Evolutionary conservation across 2,888 invertebrate species (phyloP), one percentile per base, ranked within the genome.

Genomic region (Dicyrtomina minuta): DNA sequence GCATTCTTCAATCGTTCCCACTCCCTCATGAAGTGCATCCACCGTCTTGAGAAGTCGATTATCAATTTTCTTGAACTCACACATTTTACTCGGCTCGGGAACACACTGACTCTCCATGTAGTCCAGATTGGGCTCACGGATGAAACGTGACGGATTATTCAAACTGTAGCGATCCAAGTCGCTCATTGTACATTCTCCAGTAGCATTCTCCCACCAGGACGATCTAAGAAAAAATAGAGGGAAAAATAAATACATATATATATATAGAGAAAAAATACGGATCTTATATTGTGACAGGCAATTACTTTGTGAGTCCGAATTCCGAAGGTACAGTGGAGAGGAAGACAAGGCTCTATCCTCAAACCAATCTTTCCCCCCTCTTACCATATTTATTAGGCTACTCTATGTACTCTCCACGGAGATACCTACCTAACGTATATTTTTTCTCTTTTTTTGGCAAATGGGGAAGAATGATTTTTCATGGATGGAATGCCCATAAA

Each of bases 51-150:
- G 76, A 20, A 82, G 79, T 24, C 77, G 74, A 51, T 81, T 80
- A 15, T 73, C 74, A 51, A 80, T 74, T 61, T 79, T 78, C 43
- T 79, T 79, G 72, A 82, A 82, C 71, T 82, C 81, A 70, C 82
- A 82, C 79, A 81, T 80, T 58, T 80, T 80, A 64, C 80, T 79
- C 8, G 81, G 80, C 53, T 81, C 81, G 33, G 79, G 79, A n/a
- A 81, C 81, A 73, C 83, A 84, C 76, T 83, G 82, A 41, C 81
- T 81, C 75, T 84, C 83, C 72, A 83, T 77, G 76, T 83, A 84
- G 61, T 82, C 82, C 22, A 80, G 68, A 74, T 67, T 73, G 49
- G 65, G 75, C 46, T 56, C 71, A 69, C 39, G 74, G 65, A 41
- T 79, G 72, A 69, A 79, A 55, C 65, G 75, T 20, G 68, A 70